phyloP scores from a whole-genome alignment of 2,113 vertebrate genomes.

The Garra rufa region DNA sequence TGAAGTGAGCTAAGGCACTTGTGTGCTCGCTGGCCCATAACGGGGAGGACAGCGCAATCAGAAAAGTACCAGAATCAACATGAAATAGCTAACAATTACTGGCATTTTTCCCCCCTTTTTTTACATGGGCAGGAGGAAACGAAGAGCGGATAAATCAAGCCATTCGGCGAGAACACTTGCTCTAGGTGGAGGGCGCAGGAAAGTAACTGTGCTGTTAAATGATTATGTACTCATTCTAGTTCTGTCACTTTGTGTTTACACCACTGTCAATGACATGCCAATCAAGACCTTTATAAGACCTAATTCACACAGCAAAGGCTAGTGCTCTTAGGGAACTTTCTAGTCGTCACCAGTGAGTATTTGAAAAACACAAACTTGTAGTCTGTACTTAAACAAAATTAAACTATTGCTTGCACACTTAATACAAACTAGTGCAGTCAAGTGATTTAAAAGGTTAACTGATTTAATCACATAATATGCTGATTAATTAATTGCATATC shows the following conservation, averaged over 20 bases:
- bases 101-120: slow-evolving; percentile 61
- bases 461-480: background rate
- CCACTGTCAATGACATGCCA: slow-evolving; percentile 49
- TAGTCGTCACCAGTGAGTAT: slow-evolving; percentile 10
- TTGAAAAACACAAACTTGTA: background rate
- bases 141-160: slow-evolving; percentile 54
- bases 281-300: slow-evolving; percentile 56
- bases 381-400: background rate
- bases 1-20: slow-evolving; percentile 71
- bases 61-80: slow-evolving; percentile 73
- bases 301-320: slow-evolving; percentile 49
- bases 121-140: slow-evolving; percentile 59
- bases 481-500: background rate
- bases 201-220: slow-evolving; percentile 56
- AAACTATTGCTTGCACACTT: background rate
- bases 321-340: slow-evolving; percentile 49
- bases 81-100: slow-evolving; percentile 70
- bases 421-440: background rate
- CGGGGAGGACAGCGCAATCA: slow-evolving; percentile 73
- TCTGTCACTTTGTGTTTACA: slow-evolving; percentile 60
- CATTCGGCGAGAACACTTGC: slow-evolving; percentile 48
- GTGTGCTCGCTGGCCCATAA: slow-evolving; percentile 70
- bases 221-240: slow-evolving; percentile 63
- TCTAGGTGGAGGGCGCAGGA: slow-evolving; percentile 38
- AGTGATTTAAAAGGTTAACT: background rate